Conservation (phyloP, 2,113 vertebrate genomes). For the Rhinolophus ferrumequinum region DNA sequence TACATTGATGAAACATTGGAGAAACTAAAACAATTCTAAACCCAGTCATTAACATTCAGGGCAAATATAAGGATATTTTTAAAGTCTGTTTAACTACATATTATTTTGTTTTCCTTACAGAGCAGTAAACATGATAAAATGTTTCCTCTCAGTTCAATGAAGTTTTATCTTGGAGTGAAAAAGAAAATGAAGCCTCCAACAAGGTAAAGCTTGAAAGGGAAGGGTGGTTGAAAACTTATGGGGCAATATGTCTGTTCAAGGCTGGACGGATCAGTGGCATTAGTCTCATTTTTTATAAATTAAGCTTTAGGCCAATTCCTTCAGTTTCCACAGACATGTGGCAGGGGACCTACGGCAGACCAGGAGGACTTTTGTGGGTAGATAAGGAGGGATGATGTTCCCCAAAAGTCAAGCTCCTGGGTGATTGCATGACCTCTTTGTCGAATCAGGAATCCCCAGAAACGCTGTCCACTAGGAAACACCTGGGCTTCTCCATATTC, state of each 20-base stretch:
- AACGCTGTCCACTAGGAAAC: not conserved
- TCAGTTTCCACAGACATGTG: not conserved
- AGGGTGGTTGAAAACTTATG: not conserved
- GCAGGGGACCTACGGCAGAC: not conserved
- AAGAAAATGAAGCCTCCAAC: constrained; percentile 95
- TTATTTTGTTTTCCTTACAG: constrained; percentile 84
- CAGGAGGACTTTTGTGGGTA: not conserved
- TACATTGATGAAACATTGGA: not conserved
- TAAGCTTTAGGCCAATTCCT: not conserved
- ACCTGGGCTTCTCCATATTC: not conserved
- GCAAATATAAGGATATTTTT: not conserved
- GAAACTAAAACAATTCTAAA: constrained; percentile 29
- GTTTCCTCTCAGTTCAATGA: constrained; percentile 88
- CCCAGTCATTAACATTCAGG: not conserved
- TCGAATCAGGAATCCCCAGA: not conserved
- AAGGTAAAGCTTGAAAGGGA: constrained; percentile 84
- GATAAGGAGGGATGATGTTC: not conserved
- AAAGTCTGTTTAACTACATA: not conserved
- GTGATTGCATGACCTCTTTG: not conserved
- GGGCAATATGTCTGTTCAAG: not conserved
- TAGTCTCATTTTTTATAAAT: not conserved
- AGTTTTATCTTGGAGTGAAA: constrained; percentile 94
- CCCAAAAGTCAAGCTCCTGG: not conserved
- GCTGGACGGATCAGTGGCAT: not conserved
- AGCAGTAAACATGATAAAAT: constrained; percentile 93